phyloP scores from a whole-genome alignment of 2,113 vertebrate species.

The Scomber scombrus region DNA sequence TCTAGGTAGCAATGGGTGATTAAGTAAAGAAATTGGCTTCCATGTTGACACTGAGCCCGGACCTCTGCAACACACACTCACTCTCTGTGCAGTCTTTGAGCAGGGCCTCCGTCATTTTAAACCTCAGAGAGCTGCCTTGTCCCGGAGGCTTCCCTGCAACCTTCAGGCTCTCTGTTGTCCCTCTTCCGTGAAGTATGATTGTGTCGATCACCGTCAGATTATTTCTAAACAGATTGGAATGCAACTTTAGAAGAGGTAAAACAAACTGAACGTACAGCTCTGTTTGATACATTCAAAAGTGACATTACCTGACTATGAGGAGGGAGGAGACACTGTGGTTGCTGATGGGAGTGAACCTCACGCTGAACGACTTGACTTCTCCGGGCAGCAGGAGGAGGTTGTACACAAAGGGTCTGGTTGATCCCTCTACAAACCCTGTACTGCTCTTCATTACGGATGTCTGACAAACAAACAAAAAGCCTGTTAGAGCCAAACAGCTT shows the following conservation, averaged over 20 bases:
- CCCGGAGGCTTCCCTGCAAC: conserved; percentile 93
- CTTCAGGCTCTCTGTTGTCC: conserved; percentile 92
- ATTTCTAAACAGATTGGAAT: conserved; percentile 86
- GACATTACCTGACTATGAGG: conserved; percentile 91
- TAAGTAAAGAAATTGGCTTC: neutral
- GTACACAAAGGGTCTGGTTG: conserved; percentile 88
- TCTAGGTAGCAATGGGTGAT: neutral
- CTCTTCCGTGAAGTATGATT: conserved; percentile 92
- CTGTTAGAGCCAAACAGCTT: conserved; percentile 52
- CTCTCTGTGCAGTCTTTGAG: conserved; percentile 97
- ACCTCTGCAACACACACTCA: conserved; percentile 80
- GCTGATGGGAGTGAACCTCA: conserved; percentile 92
- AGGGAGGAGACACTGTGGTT: conserved; percentile 95
- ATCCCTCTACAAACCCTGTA: conserved; percentile 88
- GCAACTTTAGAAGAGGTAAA: neutral
- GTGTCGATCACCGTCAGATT: conserved; percentile 96
- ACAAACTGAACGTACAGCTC: neutral
- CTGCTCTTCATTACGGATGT: conserved; percentile 87
- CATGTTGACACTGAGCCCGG: neutral
- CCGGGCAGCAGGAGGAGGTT: conserved; percentile 93
- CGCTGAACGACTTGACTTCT: conserved; percentile 90
- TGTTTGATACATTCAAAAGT: neutral
- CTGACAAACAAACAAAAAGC: conserved; percentile 78
- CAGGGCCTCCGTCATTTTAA: conserved; percentile 97
- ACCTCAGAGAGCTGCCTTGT: conserved; percentile 92